These are phyloP conservation scores for Enteromius radiatus DNA, from an alignment of 2,797 vertebrate species.

Conservation along the genomic window DNA sequence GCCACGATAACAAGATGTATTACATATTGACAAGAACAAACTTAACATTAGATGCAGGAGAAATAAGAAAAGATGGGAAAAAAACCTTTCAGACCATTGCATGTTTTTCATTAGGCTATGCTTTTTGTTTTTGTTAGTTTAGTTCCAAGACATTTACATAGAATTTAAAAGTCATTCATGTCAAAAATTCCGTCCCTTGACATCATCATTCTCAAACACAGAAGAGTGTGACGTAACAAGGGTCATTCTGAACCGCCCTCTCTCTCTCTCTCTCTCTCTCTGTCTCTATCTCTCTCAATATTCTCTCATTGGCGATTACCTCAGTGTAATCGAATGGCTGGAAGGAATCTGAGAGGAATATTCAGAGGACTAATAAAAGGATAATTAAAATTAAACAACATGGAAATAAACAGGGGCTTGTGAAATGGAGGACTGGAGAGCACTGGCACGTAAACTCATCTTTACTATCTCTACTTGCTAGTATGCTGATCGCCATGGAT, in stretches of 20 bases:
- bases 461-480: neutral
- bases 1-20: too few relatives aligned
- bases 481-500: neutral
- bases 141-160: too few relatives aligned
- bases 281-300: neutral
- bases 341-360: neutral
- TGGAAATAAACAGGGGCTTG: conserved; percentile 1
- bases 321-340: neutral
- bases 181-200: neutral
- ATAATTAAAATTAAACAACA: conserved; percentile 7
- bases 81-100: too few relatives aligned
- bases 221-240: neutral
- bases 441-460: neutral
- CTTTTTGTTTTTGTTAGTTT: too few relatives aligned
- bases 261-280: neutral
- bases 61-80: too few relatives aligned
- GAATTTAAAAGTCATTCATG: too few relatives aligned
- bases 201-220: neutral
- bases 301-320: neutral
- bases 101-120: too few relatives aligned
- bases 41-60: too few relatives aligned
- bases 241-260: neutral
- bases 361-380: conserved; percentile 30
- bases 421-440: conserved; percentile 41
- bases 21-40: too few relatives aligned